Conservation (phyloP, 2,113 vertebrate species). For the Neopipo cinnamomea region DNA sequence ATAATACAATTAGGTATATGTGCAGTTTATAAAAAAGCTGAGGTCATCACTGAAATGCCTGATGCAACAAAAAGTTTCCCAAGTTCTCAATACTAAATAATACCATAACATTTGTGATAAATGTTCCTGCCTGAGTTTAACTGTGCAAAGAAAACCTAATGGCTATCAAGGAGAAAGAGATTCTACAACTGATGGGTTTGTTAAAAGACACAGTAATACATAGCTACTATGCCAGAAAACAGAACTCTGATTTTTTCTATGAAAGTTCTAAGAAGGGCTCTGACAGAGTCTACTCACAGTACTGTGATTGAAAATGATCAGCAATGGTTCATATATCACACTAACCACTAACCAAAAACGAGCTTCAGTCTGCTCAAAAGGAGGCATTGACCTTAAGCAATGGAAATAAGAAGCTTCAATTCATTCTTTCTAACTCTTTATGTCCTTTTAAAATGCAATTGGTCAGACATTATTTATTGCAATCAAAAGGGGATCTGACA, state of each 20-base stretch:
- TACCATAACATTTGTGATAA: neutral
- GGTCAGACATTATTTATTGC: neutral
- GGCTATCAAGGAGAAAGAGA: neutral
- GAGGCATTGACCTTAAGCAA: conserved; percentile 8
- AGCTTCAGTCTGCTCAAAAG: neutral
- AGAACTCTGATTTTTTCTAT: neutral
- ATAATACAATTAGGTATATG: neutral
- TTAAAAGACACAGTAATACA: neutral
- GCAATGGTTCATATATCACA: neutral
- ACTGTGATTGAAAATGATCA: neutral
- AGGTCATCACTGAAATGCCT: neutral
- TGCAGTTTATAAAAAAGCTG: neutral
- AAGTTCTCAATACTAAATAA: neutral
- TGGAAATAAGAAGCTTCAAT: neutral
- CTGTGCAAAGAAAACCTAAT: neutral
- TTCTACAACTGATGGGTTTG: neutral
- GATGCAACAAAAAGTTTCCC: neutral
- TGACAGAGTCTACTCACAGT: neutral
- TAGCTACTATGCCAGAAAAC: neutral
- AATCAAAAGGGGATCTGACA: neutral
- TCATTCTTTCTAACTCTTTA: neutral
- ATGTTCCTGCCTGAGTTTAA: neutral
- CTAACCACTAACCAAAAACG: conserved; percentile 24
- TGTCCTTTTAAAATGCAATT: neutral
- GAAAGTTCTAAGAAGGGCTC: neutral